These are phyloP conservation scores for Lordiphosa fenestrarum DNA, from an alignment of 2,888 invertebrate genomes.

Conservation along the genomic window DNA sequence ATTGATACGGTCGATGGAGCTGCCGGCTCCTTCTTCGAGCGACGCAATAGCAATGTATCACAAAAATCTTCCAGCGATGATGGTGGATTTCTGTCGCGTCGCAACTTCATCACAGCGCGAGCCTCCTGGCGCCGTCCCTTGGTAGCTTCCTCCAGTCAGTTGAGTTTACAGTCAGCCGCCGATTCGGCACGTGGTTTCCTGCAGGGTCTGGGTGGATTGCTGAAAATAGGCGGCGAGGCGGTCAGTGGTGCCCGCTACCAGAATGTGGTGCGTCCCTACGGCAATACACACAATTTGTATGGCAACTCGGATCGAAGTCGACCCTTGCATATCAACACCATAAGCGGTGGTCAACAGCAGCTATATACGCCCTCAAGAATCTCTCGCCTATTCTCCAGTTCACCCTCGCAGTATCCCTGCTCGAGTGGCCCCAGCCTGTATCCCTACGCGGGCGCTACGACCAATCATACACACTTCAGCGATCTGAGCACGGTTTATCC, in stretches of 20 bases:
- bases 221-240: constrained; percentile 68
- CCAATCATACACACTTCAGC: constrained; percentile 84
- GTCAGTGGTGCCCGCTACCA: constrained; percentile 75
- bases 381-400: constrained; percentile 84
- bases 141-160: constrained; percentile 85
- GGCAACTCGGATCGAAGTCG: constrained; percentile 76
- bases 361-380: constrained; percentile 79
- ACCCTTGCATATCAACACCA: constrained; percentile 80
- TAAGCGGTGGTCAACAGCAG: constrained; percentile 69
- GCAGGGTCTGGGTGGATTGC: constrained; percentile 76
- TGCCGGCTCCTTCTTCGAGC: constrained; percentile 49
- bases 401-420: constrained; percentile 82
- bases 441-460: constrained; percentile 28
- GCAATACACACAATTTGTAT: constrained; percentile 54
- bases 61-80: constrained; percentile 87
- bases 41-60: constrained; percentile 83
- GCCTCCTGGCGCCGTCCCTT: constrained; percentile 85
- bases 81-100: constrained; percentile 89
- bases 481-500: constrained; percentile 93
- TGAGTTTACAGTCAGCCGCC: constrained; percentile 85
- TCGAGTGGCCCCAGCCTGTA: constrained; percentile 39
- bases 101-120: constrained; percentile 81
- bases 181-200: constrained; percentile 83
- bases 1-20: constrained; percentile 61
- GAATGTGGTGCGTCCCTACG: constrained; percentile 68